Evolutionary conservation across 1,140 invertebrate genomes (phyloP), one percentile per base, ranked within the genome.

Genomic region (Venturia canescens): DNA sequence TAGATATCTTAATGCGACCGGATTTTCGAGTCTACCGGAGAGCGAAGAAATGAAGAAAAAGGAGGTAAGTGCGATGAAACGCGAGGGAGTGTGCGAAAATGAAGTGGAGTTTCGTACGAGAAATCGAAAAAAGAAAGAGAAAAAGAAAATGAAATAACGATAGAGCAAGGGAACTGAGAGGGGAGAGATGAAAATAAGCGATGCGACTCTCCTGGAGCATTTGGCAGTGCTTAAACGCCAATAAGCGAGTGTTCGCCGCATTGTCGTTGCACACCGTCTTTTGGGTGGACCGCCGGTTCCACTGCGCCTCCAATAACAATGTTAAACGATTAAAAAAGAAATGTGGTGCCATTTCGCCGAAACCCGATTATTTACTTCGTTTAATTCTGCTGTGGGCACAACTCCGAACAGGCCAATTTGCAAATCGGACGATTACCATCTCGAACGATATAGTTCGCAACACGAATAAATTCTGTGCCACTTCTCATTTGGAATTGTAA

Each of bases 1-100:
- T 91, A 91, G 88, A 91, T 91, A 91, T 91, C 90, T 91, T 91
- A 91, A 91, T 91, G 90, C 90, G 90, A 91, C 90, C 90, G 90
- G 90, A 91, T 91, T 91, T 91, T 91, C 90, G 88, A 90, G 89
- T 91, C 88, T 84, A 75, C 77, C 72, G 29, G 34, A 34, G 70
- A 84, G 81, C 80, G 80, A 86, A 67, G 75, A 82, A 83, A 82
- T 15, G 57, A 72, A 63, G 18, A 69, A 83, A 85, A 85, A 23
- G 77, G 74, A 29, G 16, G 76, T 16, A 27, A 48, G 57, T 63
- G 60, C 53, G 75, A 77, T 23, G 75, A 63, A 60, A 27, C 60
- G 57, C 57, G 31, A 63, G 57, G 72, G 26, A 66, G 53, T 38
- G 15, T 60, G 29, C 72, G 21, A 74, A 23, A 27, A 53, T 29